Evolutionary conservation across 2,888 invertebrate genomes (phyloP).

Genomic region (Julus scanicus): DNA sequence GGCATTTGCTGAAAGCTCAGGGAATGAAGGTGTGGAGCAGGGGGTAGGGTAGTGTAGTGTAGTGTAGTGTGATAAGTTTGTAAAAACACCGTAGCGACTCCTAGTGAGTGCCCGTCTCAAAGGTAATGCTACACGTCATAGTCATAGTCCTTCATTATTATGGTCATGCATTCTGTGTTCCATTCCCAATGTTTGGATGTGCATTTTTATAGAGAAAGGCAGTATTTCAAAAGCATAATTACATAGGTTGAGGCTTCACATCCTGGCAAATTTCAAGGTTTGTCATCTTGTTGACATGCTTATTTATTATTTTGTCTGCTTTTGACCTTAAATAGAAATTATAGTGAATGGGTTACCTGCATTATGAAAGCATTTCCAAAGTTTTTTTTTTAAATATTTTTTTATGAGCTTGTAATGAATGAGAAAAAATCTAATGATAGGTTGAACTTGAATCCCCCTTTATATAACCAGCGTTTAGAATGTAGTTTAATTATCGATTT

Average conservation of each 20-base stretch:
- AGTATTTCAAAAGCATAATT: neutral
- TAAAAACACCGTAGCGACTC: too few relatives aligned
- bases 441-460: neutral
- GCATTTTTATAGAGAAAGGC: neutral
- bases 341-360: neutral
- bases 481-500: neutral
- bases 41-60: too few relatives aligned
- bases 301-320: constrained; percentile 8
- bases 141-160: neutral
- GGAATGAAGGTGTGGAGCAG: too few relatives aligned
- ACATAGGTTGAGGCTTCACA: neutral
- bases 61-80: too few relatives aligned
- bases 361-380: neutral
- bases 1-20: too few relatives aligned
- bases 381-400: neutral
- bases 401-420: neutral
- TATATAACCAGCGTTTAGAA: too few relatives aligned
- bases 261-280: constrained; percentile 30
- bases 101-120: too few relatives aligned
- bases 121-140: too few relatives aligned
- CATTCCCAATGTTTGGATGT: neutral
- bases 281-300: constrained; percentile 18
- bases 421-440: neutral
- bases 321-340: constrained; percentile 2
- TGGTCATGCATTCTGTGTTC: neutral